phyloP scores from a whole-genome alignment of 2,113 vertebrate species.

The Reinhardtius hippoglossoides region DNA sequence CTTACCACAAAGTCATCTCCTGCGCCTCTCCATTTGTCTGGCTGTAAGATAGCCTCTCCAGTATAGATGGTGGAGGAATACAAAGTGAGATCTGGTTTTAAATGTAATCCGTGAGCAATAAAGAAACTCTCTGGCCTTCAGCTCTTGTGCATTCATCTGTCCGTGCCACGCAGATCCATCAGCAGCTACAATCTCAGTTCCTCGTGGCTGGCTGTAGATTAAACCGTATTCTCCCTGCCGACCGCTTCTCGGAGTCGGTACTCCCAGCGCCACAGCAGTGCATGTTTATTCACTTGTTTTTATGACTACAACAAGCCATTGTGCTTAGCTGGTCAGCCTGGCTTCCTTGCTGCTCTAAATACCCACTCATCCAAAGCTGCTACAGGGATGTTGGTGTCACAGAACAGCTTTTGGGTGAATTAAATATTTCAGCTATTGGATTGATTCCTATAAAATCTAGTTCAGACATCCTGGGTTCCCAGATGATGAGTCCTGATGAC shows the following conservation, averaged over 20 bases:
- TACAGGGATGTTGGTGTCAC: slow-evolving; percentile 13
- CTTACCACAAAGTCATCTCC: slow-evolving; percentile 66
- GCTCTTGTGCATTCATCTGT: slow-evolving; percentile 67
- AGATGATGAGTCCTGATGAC: background rate
- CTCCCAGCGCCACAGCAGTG: slow-evolving; percentile 55
- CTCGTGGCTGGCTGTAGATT: slow-evolving; percentile 68
- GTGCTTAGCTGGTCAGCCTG: slow-evolving; percentile 23
- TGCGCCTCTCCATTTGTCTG: slow-evolving; percentile 71
- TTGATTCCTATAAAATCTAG: background rate
- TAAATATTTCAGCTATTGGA: background rate
- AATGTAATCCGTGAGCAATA: slow-evolving; percentile 81
- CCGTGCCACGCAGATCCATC: slow-evolving; percentile 75
- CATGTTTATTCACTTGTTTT: slow-evolving; percentile 73
- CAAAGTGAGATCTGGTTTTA: slow-evolving; percentile 79
- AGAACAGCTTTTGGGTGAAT: background rate
- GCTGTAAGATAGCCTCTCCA: slow-evolving; percentile 66
- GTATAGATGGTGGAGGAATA: slow-evolving; percentile 79
- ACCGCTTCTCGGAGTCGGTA: slow-evolving; percentile 36
- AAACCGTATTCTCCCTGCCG: slow-evolving; percentile 64
- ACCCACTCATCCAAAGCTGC: slow-evolving; percentile 21
- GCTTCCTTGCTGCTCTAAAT: slow-evolving; percentile 10
- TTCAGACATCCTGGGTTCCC: background rate
- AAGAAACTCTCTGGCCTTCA: slow-evolving; percentile 80
- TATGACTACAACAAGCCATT: slow-evolving; percentile 71
- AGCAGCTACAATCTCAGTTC: slow-evolving; percentile 64